phyloP scores from a whole-genome alignment of 2,888 invertebrate genomes.

The Catocala fraxini region DNA sequence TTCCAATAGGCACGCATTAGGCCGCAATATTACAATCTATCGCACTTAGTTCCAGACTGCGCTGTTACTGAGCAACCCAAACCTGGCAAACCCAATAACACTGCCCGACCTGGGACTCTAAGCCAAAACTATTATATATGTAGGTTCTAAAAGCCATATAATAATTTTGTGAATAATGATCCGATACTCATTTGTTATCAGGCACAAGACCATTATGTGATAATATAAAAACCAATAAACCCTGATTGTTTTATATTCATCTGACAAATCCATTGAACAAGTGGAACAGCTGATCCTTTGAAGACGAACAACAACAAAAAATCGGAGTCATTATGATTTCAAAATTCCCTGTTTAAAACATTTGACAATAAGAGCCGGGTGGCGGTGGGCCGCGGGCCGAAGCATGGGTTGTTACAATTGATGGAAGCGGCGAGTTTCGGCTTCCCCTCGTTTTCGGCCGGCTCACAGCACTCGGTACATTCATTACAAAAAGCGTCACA shows the following conservation, averaged over 20 bases:
- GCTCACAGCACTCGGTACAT: slow-evolving; percentile 65
- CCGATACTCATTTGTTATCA: not conserved
- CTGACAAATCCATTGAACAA: slow-evolving; percentile 26
- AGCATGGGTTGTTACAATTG: slow-evolving; percentile 65
- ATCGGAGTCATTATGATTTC: slow-evolving; percentile 52
- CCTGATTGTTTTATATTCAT: slow-evolving; percentile 6
- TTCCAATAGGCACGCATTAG: too few species aligned
- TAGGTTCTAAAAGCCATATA: too few species aligned
- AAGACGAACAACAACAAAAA: slow-evolving; percentile 49
- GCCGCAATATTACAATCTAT: too few species aligned
- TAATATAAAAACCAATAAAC: not conserved
- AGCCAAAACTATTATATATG: too few species aligned
- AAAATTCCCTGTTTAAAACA: slow-evolving; percentile 63
- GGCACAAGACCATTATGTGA: too few species aligned
- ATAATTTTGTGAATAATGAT: not conserved
- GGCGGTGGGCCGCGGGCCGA: slow-evolving; percentile 51
- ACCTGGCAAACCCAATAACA: too few species aligned
- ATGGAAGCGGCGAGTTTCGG: slow-evolving; percentile 56
- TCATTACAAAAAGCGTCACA: slow-evolving; percentile 86
- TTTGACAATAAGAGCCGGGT: slow-evolving; percentile 65
- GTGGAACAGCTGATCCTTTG: slow-evolving; percentile 58
- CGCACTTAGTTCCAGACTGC: too few species aligned
- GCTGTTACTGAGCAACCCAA: too few species aligned
- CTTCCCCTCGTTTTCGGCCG: slow-evolving; percentile 44
- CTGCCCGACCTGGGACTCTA: too few species aligned